Evolutionary conservation across 2,113 vertebrate species (phyloP), one percentile per base, ranked within the genome.

Genomic region (Laticauda colubrina): DNA sequence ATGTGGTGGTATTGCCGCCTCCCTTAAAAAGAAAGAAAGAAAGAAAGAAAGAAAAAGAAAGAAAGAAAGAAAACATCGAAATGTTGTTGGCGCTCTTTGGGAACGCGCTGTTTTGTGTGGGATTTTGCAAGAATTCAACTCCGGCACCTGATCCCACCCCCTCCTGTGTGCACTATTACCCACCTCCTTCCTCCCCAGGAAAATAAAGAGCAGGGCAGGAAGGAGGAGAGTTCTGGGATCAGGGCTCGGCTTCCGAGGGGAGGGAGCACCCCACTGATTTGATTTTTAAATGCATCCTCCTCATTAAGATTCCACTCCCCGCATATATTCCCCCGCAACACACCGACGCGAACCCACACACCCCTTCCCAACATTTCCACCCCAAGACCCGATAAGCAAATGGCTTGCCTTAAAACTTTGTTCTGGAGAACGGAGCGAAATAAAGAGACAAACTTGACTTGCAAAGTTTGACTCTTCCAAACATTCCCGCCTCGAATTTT

Each of bases 91-190:
- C 26, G 64, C 53, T 89, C 59, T 85, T 89, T 89, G 64, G 69
- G 56, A 12, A 29, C 55, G 91, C 55, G 34, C 89, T 24, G 5
- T 56, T 88, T 93, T 91, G 85, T 5, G 85, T 23, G 43, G 90
- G 29, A 6, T 88, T 93, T 86, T 34, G 85, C 57, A 57, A 48
- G 45, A 57, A 29, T 88, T 23, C 23, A 87, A 56, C 90, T 92
- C 92, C 85, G 92, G 95, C 95, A 96, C 96, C 96, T 96, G 95
- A 96, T 94, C 95, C 96, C 97, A 95, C 93, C 90, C 75, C 89
- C 95, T 88, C 95, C 94, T 91, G 24, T 10, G 1, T 56, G 89
- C 39, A 56, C 75, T 91, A 57, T 92, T 34, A 10, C 55, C 26
- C 61, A 64, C 85, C 29, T 0, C 75, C 91, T 64, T 0, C 75